Percentiles rank a stretch among this genome's conserved stretches.
Evolutionary conservation across 2,888 invertebrate genomes (phyloP).

Genomic region (Homarus gammarus): DNA sequence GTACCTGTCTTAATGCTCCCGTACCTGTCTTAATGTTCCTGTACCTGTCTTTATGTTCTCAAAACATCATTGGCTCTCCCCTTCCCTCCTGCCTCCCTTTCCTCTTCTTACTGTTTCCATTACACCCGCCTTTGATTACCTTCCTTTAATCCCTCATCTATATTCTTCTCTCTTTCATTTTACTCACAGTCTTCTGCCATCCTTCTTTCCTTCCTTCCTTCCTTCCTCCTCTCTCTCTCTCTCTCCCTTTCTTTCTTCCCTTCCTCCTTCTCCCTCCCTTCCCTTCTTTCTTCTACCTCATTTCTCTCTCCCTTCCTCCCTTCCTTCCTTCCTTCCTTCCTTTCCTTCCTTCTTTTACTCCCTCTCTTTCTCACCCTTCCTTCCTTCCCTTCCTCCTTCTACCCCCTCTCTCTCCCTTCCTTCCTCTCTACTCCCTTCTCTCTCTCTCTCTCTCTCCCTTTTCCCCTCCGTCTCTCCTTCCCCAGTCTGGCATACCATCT

Average conservation of each 20-base stretch:
- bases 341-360: not conserved
- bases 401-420: not conserved
- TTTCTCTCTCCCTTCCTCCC: not conserved
- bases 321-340: not conserved
- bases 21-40: too few relatives aligned
- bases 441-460: slow-evolving; percentile 19
- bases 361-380: not conserved
- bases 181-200: too few relatives aligned
- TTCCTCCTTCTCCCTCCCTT: not conserved
- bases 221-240: slow-evolving; percentile 1
- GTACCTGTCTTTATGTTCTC: too few relatives aligned
- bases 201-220: not conserved
- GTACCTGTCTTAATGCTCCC: too few relatives aligned
- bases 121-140: not conserved
- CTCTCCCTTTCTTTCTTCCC: not conserved
- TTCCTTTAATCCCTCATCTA: slow-evolving; percentile 2
- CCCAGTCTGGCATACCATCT: too few relatives aligned
- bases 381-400: slow-evolving; percentile 3
- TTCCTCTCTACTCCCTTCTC: not conserved
- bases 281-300: not conserved
- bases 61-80: not conserved
- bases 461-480: slow-evolving; percentile 12
- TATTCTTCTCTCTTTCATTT: not conserved
- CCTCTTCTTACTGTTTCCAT: not conserved
- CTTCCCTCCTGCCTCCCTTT: not conserved